These are phyloP conservation scores for Epinotia brunnichana DNA, from an alignment of 2,888 invertebrate species.

Conservation along the genomic window DNA sequence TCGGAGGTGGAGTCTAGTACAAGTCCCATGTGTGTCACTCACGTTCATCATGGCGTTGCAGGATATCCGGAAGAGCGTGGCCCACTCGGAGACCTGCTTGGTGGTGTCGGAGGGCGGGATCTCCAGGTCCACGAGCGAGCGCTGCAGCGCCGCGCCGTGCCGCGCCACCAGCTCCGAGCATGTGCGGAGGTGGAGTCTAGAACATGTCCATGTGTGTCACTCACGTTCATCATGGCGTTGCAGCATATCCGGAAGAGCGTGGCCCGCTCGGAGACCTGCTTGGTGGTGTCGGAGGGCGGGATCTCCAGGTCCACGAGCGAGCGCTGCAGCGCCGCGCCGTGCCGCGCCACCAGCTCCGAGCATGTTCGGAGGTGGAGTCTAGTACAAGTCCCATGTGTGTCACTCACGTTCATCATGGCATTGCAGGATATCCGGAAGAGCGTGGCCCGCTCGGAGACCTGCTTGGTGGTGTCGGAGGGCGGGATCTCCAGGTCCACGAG, in stretches of 20 bases:
- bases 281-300: slow-evolving; percentile 89
- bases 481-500: background rate
- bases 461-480: background rate
- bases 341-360: slow-evolving; percentile 94
- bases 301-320: slow-evolving; percentile 91
- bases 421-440: too few species aligned
- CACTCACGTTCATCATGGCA: too few species aligned
- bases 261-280: slow-evolving; percentile 95
- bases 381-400: too few species aligned
- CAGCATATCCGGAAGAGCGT: slow-evolving; percentile 98
- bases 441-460: too few species aligned
- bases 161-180: background rate
- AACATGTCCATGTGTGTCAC: slow-evolving; percentile 47
- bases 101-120: background rate
- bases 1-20: background rate
- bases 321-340: slow-evolving; percentile 92
- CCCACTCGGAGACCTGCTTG: too few species aligned
- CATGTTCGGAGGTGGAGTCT: slow-evolving; percentile 71
- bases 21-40: too few species aligned
- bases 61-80: too few species aligned
- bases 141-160: too few species aligned
- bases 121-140: background rate
- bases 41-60: too few species aligned
- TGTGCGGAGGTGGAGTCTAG: background rate
- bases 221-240: slow-evolving; percentile 97